Evolutionary conservation across 1,140 invertebrate species (phyloP), one percentile per base, ranked within the genome.

Genomic region (Holcopasites calliopsidis): DNA sequence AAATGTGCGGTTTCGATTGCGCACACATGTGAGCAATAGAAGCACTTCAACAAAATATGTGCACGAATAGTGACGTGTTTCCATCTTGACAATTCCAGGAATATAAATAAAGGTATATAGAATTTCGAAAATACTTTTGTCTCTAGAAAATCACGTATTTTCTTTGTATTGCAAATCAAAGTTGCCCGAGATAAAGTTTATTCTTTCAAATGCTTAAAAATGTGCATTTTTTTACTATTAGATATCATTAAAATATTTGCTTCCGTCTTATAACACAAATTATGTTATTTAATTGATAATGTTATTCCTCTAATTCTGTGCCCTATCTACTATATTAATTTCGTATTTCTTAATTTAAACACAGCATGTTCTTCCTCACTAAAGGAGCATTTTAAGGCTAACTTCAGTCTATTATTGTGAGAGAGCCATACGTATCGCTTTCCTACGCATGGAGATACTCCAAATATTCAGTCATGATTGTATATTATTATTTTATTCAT

Each of bases 41-140:
- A 58, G 23, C 13, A 64, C 47, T 26, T 44, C 10, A 16, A 42
- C 1, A 57, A 68, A 66, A 54, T 68, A 80, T 78, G 69, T 77
- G 60, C 28, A 80, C 74, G 50, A 81, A 74, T 58, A 82, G 81
- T 86, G 85, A 90, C 86, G 87, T 87, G 82, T 89, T 88, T 76
- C 77, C 80, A 80, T 88, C 86, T 87, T 89, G 88, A 88, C 88
- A 85, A 71, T 79, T 84, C 38, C 60, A 65, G 47, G 44, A 73
- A 78, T 65, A 75, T 85, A 86, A 86, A 87, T 86, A 85, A 85
- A 87, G 72, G 84, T 81, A 83, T 57, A 71, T 23, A 23, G 3
- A 13, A 35, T 64, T 64, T 50, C 0, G 4, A 21, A 62, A 28
- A 1, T 23, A 33, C 13, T 13, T 40, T 11, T 7, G 26, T 1